These are phyloP conservation scores for Corynorhinus townsendii DNA, from an alignment of 2,113 vertebrate species.

Conservation along the genomic window DNA sequence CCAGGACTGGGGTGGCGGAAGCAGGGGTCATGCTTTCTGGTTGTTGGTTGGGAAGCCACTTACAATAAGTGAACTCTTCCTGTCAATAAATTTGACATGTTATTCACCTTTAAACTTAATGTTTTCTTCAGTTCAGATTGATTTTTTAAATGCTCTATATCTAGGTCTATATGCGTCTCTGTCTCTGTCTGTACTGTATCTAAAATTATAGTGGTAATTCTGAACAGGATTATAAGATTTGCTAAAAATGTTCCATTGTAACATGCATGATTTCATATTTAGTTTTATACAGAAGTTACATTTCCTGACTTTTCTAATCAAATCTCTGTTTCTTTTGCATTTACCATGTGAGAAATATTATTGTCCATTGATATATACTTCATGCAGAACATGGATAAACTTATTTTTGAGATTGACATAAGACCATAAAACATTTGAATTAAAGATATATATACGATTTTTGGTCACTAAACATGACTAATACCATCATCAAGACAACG, in stretches of 20 bases:
- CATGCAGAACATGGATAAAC: background rate
- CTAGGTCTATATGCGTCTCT: background rate
- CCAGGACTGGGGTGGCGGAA: background rate
- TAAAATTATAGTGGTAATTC: background rate
- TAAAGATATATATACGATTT: background rate
- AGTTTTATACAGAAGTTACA: background rate
- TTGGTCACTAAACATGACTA: background rate
- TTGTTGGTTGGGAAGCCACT: background rate
- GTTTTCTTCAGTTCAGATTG: background rate
- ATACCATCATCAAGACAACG: background rate
- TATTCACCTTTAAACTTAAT: background rate
- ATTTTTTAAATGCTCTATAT: background rate
- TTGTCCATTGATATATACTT: background rate
- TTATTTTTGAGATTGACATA: background rate
- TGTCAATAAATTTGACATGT: background rate
- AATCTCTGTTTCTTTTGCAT: background rate
- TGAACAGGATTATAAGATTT: background rate
- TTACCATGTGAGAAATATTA: background rate
- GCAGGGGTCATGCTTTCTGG: background rate
- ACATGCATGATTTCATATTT: background rate
- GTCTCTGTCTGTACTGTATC: background rate
- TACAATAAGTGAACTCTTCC: background rate
- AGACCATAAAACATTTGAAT: background rate
- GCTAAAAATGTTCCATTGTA: background rate
- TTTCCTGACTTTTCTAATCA: background rate